phyloP scores from a whole-genome alignment of 1,140 invertebrate genomes.

The Schlechtendalia chinensis region DNA sequence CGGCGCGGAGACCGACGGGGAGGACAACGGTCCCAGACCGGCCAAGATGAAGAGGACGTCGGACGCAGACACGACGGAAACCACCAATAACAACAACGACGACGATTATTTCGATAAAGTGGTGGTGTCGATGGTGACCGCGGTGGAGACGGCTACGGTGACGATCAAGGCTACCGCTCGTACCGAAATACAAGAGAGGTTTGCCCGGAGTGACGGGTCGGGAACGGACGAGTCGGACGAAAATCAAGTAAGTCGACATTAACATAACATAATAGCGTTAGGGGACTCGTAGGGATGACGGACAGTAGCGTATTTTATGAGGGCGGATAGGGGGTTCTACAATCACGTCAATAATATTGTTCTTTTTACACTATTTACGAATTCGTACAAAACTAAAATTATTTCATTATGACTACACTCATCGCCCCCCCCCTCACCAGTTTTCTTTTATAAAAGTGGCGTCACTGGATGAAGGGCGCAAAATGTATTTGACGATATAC shows the following conservation, averaged over 20 bases:
- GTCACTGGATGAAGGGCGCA: background rate
- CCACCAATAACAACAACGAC: conserved; percentile 10
- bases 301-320: too few species aligned
- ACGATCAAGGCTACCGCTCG: too few species aligned
- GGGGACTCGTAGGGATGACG: too few species aligned
- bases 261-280: background rate
- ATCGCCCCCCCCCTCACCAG: too few species aligned
- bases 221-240: background rate
- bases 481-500: background rate
- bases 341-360: too few species aligned
- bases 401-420: too few species aligned
- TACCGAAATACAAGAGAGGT: background rate
- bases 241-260: background rate
- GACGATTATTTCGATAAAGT: conserved; percentile 7
- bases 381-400: too few species aligned
- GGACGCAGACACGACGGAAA: background rate
- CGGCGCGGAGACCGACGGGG: background rate
- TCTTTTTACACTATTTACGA: too few species aligned
- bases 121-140: background rate
- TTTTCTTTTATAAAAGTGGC: too few species aligned
- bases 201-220: background rate
- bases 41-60: background rate
- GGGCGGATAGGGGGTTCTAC: too few species aligned
- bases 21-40: background rate
- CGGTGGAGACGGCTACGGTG: background rate